Evolutionary conservation across 92 coral and sea anemone species (phyloP).

Genomic region (Heliopora coerulea): DNA sequence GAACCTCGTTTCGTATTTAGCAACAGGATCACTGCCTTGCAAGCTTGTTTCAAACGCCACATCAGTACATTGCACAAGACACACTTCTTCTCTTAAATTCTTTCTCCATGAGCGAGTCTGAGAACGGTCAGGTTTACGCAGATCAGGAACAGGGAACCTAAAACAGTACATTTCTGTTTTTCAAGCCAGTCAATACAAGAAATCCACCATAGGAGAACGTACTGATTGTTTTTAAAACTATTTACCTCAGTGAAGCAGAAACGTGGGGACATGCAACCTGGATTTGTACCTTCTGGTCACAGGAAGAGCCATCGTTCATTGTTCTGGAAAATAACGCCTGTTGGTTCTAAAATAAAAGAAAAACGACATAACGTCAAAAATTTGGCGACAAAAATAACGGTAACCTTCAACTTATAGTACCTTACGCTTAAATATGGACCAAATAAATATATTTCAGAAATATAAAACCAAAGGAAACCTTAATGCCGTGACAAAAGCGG

Average conservation of each 20-base stretch:
- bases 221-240: no score
- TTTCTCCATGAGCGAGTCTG: conserved; percentile 70
- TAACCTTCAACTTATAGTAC: no score
- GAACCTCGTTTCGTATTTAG: conserved; percentile 68
- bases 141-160: conserved; percentile 94
- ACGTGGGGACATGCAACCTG: conserved; percentile 78
- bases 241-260: conserved; percentile 68
- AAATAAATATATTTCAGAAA: no score
- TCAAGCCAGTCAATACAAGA: no score
- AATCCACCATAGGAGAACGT: no score
- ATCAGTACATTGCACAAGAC: conserved; percentile 69
- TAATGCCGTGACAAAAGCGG: no score
- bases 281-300: conserved; percentile 77
- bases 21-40: conserved; percentile 60
- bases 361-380: not conserved
- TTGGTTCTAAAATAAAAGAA: conserved; percentile 65
- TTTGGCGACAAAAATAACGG: not conserved
- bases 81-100: conserved; percentile 72
- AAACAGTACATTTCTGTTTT: not conserved
- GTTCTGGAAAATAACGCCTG: conserved; percentile 93
- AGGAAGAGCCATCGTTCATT: conserved; percentile 82
- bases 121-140: conserved; percentile 78
- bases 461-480: no score
- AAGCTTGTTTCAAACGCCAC: conserved; percentile 72
- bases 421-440: no score